Conservation (phyloP, 2,113 vertebrate genomes). For the Embiotoca jacksoni region DNA sequence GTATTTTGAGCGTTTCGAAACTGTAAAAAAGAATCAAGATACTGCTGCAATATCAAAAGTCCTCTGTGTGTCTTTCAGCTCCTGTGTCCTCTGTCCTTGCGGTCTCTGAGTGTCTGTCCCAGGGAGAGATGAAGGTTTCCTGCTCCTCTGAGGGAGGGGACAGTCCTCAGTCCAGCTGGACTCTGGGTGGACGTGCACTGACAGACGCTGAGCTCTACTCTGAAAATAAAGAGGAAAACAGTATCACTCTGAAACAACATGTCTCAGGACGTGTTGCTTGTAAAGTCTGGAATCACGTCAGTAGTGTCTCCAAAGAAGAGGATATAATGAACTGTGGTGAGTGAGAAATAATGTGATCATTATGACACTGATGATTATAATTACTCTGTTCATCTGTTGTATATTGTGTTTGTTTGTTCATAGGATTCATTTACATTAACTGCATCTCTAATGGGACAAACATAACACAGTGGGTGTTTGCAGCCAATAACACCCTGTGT, state of each 20-base stretch:
- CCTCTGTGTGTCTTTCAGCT: constrained; percentile 46
- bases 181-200: constrained; percentile 57
- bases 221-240: too few relatives aligned
- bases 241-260: too few relatives aligned
- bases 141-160: constrained; percentile 62
- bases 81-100: constrained; percentile 51
- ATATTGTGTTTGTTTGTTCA: background rate
- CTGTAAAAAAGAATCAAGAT: too few relatives aligned
- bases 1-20: too few relatives aligned
- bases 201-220: background rate
- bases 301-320: too few relatives aligned
- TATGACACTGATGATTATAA: too few relatives aligned
- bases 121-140: constrained; percentile 52
- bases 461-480: constrained; percentile 55
- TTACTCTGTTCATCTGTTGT: too few relatives aligned
- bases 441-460: constrained; percentile 51
- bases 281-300: too few relatives aligned
- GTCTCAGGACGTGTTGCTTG: too few relatives aligned
- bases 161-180: constrained; percentile 68
- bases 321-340: too few relatives aligned
- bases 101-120: constrained; percentile 53
- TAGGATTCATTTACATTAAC: constrained; percentile 56
- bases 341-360: too few relatives aligned
- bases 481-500: constrained; percentile 44
- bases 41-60: accelerated